A percentile compares a stretch with the other conserved stretches of the same genome.
phyloP scores from a whole-genome alignment of 92 coral and sea anemone genomes.

The Phenganax stokvisi region DNA sequence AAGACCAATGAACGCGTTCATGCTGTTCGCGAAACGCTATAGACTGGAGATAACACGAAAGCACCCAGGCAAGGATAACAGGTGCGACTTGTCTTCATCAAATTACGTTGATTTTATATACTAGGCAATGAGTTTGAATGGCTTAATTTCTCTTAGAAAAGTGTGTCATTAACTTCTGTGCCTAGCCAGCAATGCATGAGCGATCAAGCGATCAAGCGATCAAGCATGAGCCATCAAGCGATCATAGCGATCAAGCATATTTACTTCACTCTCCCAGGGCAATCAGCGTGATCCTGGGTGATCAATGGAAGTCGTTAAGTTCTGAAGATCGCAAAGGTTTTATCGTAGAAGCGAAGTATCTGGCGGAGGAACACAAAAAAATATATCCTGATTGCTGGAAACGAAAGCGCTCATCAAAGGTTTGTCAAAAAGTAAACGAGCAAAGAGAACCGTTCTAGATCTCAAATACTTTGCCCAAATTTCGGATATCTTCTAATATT shows the following conservation, averaged over 20 bases:
- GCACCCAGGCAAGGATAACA: slow-evolving; percentile 97
- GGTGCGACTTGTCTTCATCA: slow-evolving; percentile 44
- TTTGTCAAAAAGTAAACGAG: background rate
- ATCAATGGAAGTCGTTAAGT: slow-evolving; percentile 81
- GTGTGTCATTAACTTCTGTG: background rate
- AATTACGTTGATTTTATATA: background rate
- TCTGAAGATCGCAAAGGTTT: slow-evolving; percentile 71
- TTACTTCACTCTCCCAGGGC: slow-evolving; percentile 49
- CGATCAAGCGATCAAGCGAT: too few species aligned
- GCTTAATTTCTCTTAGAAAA: too few species aligned
- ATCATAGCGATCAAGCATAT: background rate
- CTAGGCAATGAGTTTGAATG: too few species aligned
- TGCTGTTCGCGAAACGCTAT: slow-evolving; percentile 91
- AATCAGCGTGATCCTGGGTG: slow-evolving; percentile 94
- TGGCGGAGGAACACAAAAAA: slow-evolving; percentile 91
- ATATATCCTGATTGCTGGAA: slow-evolving; percentile 99
- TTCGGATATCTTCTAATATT: background rate
- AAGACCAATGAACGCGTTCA: slow-evolving; percentile 99
- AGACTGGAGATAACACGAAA: slow-evolving; percentile 87
- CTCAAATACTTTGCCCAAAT: background rate
- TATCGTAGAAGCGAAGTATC: slow-evolving; percentile 69
- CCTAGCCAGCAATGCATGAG: background rate
- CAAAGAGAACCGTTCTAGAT: background rate
- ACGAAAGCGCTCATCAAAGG: slow-evolving; percentile 62
- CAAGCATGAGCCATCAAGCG: too few species aligned